A percentile compares a stretch with the other conserved stretches of the same genome.
phyloP scores from a whole-genome alignment of 2,888 invertebrate species.

The Nasonia oneida region DNA sequence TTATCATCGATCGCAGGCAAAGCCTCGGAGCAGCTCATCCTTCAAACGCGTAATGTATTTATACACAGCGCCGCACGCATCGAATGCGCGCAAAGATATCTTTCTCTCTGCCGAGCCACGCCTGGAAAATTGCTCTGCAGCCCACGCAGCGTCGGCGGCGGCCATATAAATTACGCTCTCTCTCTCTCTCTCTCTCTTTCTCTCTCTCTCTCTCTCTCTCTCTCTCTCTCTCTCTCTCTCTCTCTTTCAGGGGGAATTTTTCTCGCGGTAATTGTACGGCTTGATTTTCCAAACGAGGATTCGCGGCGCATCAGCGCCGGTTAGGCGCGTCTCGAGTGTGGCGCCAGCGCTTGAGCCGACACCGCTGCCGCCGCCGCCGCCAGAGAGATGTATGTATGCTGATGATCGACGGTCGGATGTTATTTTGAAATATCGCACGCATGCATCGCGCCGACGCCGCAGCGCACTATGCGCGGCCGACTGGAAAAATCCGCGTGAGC shows the following conservation, averaged over 20 bases:
- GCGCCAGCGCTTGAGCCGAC: conserved; percentile 33
- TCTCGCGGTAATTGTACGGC: conserved; percentile 48
- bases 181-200: background rate
- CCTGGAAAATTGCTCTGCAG: conserved; percentile 53
- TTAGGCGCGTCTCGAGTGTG: conserved; percentile 38
- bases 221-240: background rate
- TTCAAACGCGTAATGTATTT: conserved; percentile 33
- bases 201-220: background rate
- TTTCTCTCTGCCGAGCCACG: conserved; percentile 20
- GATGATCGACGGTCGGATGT: background rate
- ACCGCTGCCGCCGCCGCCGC: conserved; percentile 3
- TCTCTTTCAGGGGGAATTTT: conserved; percentile 2
- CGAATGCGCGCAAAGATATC: background rate
- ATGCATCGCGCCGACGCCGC: conserved; percentile 18
- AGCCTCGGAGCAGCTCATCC: conserved; percentile 3
- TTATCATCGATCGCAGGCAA: background rate
- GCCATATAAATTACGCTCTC: conserved; percentile 39
- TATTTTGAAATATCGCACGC: conserved; percentile 58
- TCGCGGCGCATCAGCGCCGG: conserved; percentile 27
- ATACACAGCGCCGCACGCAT: background rate
- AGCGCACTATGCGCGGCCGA: background rate
- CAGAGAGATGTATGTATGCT: background rate
- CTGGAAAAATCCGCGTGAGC: background rate
- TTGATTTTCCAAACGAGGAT: conserved; percentile 57
- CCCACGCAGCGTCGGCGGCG: conserved; percentile 3